Evolutionary conservation across 2,113 vertebrate genomes (phyloP).

Genomic region (Haemorhous mexicanus): DNA sequence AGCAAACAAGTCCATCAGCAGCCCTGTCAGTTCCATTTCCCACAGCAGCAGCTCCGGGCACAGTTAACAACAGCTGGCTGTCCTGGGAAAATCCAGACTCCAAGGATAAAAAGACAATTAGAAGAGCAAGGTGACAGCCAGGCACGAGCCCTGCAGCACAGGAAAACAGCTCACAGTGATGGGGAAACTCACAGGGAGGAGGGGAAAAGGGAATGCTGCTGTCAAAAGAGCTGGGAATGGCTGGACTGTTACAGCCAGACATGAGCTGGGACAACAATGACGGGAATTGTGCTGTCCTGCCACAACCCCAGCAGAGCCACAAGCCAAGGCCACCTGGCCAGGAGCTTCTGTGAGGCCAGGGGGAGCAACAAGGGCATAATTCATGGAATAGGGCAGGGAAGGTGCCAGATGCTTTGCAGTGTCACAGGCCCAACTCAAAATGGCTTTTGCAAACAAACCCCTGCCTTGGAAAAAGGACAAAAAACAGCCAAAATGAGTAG

Average conservation of each 20-base stretch:
- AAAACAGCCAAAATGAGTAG: not conserved
- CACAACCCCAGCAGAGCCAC: not conserved
- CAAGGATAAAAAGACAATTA: not conserved
- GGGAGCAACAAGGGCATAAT: not conserved
- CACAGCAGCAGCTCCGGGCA: not conserved
- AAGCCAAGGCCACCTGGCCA: conserved; percentile 6
- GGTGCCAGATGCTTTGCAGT: not conserved
- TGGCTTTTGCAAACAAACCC: not conserved
- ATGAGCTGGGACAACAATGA: not conserved
- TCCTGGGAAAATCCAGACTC: not conserved
- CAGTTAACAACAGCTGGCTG: not conserved
- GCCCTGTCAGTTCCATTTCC: not conserved
- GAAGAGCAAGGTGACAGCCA: not conserved
- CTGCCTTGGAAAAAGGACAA: not conserved
- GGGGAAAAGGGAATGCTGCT: not conserved
- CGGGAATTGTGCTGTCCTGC: not conserved
- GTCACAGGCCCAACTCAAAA: not conserved
- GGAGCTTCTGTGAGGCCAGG: not conserved
- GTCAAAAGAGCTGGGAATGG: not conserved
- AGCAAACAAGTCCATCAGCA: not conserved
- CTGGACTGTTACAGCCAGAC: not conserved
- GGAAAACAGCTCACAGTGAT: not conserved
- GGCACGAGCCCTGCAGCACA: not conserved
- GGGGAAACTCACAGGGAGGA: not conserved
- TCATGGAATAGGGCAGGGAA: not conserved